A percentile compares a stretch with the other conserved stretches of the same genome.
Evolutionary conservation across 1,140 invertebrate species (phyloP).

Genomic region (Acyrthosiphon pisum): DNA sequence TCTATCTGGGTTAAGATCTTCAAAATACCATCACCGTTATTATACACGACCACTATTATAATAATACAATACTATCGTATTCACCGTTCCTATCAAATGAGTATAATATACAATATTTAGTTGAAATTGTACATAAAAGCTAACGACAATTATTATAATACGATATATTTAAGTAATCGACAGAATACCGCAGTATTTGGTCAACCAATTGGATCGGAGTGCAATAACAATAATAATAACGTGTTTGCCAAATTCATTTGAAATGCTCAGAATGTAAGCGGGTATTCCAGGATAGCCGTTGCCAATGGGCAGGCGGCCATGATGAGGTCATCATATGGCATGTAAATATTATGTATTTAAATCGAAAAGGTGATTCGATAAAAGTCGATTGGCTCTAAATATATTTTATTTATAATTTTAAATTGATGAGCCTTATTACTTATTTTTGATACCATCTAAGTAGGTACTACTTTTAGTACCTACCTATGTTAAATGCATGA

Average conservation of each 20-base stretch:
- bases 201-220: neutral
- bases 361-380: neutral
- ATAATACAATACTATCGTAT: neutral
- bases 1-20: neutral
- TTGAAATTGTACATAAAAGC: neutral
- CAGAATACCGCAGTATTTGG: too few species aligned
- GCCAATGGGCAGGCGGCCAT: conserved; percentile 18
- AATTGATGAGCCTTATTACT: neutral
- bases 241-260: conserved; percentile 28
- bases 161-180: neutral
- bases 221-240: conserved; percentile 19
- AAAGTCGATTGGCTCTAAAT: neutral
- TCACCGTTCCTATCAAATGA: neutral
- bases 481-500: neutral
- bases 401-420: neutral
- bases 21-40: neutral
- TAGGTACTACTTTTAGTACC: neutral
- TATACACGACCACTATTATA: neutral
- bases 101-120: neutral
- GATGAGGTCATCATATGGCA: neutral
- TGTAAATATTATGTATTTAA: neutral
- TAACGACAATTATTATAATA: neutral
- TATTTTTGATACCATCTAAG: neutral
- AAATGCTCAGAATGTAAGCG: neutral
- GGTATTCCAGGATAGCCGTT: neutral